Evolutionary conservation across 2,113 vertebrate genomes (phyloP).

Genomic region (Alosa alosa): DNA sequence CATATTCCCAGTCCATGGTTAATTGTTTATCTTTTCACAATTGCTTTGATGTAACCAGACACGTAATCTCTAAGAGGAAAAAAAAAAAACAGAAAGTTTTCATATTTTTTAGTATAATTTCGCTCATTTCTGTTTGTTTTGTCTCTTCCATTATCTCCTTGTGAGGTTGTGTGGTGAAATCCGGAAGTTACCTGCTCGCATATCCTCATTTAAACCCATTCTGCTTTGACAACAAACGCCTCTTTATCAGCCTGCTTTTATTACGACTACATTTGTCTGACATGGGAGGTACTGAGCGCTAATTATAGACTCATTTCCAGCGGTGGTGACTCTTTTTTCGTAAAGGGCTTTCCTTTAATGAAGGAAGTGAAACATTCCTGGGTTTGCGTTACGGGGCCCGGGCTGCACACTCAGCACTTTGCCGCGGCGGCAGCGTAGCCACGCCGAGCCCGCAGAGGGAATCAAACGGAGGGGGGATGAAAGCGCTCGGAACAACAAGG

Average conservation of each 20-base stretch:
- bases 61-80: constrained; percentile 61
- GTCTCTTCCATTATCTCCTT: constrained; percentile 40
- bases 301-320: constrained; percentile 17
- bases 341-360: constrained; percentile 61
- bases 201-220: background rate
- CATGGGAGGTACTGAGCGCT: background rate
- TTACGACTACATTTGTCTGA: constrained; percentile 10
- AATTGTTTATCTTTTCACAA: constrained; percentile 80
- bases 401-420: constrained; percentile 77
- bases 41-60: constrained; percentile 80
- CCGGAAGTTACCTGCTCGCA: constrained; percentile 14
- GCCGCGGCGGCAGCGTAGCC: constrained; percentile 64
- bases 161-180: constrained; percentile 27
- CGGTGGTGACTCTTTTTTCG: background rate
- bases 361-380: constrained; percentile 60
- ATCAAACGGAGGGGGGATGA: constrained; percentile 65
- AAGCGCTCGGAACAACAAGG: constrained; percentile 66
- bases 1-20: constrained; percentile 78
- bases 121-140: constrained; percentile 40
- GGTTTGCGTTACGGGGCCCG: constrained; percentile 65
- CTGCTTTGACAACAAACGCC: constrained; percentile 1
- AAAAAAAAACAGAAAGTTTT: constrained; percentile 66
- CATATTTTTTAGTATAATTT: constrained; percentile 66
- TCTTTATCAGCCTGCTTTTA: background rate
- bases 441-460: constrained; percentile 61